Evolutionary conservation across 1,140 invertebrate genomes (phyloP).

Genomic region (Venturia canescens): DNA sequence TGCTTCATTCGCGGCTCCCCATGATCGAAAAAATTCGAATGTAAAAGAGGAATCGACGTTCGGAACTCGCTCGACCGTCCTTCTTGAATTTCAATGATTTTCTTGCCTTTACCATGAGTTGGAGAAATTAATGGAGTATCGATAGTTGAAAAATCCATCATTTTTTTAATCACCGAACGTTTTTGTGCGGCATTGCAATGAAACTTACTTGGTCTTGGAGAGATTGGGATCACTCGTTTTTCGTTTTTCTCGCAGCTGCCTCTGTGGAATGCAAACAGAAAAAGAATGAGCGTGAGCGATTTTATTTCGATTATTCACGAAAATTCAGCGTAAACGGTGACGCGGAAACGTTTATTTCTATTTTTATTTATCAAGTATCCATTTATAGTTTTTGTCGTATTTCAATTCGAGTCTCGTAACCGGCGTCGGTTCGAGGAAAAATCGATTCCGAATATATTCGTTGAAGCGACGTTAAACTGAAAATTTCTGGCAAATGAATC

Average conservation of each 20-base stretch:
- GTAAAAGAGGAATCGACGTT: no score
- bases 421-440: not conserved
- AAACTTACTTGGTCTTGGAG: slow-evolving; percentile 82
- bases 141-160: not conserved
- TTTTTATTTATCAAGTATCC: no score
- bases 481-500: not conserved
- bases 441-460: not conserved
- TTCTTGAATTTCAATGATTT: no score
- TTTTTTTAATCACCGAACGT: slow-evolving; percentile 32
- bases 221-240: slow-evolving; percentile 87
- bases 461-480: not conserved
- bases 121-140: no score
- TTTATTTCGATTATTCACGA: not conserved
- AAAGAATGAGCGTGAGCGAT: not conserved
- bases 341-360: not conserved
- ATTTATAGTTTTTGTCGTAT: no score
- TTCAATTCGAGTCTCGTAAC: no score
- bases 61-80: no score
- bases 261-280: slow-evolving; percentile 75
- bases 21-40: no score
- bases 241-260: slow-evolving; percentile 82
- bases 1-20: no score
- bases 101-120: no score
- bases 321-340: not conserved
- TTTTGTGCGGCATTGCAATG: not conserved